phyloP scores from a whole-genome alignment of 2,888 invertebrate species.

The Dorcus parallelipipedus region DNA sequence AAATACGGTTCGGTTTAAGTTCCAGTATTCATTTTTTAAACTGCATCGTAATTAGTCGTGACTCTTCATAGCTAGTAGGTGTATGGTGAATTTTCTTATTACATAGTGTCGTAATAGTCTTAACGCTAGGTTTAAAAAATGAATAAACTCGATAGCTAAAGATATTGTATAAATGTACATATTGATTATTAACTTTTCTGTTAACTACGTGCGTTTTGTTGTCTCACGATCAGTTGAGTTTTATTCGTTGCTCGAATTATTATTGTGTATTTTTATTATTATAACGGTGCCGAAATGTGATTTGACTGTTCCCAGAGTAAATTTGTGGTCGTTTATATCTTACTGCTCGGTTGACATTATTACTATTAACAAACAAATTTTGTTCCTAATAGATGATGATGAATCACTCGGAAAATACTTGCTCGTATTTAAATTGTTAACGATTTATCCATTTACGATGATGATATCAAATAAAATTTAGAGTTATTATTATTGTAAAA shows the following conservation, averaged over 20 bases:
- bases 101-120: not conserved
- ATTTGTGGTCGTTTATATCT: not conserved
- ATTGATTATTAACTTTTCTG: not conserved
- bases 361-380: slow-evolving; percentile 5
- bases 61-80: not conserved
- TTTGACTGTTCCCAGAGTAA: slow-evolving; percentile 3
- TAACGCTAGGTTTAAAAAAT: slow-evolving; percentile 6
- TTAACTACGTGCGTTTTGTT: slow-evolving; percentile 3
- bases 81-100: not conserved
- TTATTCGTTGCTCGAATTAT: slow-evolving; percentile 7
- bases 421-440: slow-evolving; percentile 17
- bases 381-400: slow-evolving; percentile 16
- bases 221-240: slow-evolving; percentile 10
- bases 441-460: slow-evolving; percentile 12
- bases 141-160: slow-evolving; percentile 3
- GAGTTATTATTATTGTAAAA: slow-evolving; percentile 31
- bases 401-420: slow-evolving; percentile 7
- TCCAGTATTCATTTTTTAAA: slow-evolving; percentile 12
- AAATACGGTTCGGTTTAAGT: not conserved
- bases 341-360: too few relatives aligned
- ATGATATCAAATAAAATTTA: slow-evolving; percentile 14
- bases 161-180: slow-evolving; percentile 15
- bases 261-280: too few relatives aligned
- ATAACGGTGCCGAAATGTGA: slow-evolving; percentile 7
- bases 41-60: not conserved